Evolutionary conservation across 2,888 invertebrate species (phyloP), one percentile per base, ranked within the genome.

Genomic region (Conchocele bisecta): DNA sequence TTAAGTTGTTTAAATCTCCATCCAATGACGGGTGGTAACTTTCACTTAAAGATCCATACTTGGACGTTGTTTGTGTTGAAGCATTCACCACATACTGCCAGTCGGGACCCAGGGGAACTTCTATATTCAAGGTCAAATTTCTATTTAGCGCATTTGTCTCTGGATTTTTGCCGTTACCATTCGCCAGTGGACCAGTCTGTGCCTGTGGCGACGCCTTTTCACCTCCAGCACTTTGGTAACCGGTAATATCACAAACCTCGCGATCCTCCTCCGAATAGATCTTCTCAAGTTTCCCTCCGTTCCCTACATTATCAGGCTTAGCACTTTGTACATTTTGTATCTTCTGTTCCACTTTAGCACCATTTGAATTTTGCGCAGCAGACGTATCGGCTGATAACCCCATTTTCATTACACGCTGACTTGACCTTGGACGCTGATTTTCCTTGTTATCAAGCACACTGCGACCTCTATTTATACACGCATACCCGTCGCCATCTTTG

Each of bases 161-260:
- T 57, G 31, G 57, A 22, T 42, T 68, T 61, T 39, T 66, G 35
- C 15, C 17, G 20, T 51, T 31, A 22, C 51, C 51, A n/a, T 51
- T 51, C 22, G 17, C 33, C 22, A 51, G 20, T n/a, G n/a, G n/a
- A n/a, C n/a, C n/a, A n/a, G n/a, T n/a, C n/a, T n/a, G n/a, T n/a
- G n/a, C n/a, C n/a, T 20, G 57, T 20, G 65, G 63, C 41, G 69
- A 69, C 50, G 68, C 41, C 26, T 46, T 56, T 33, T 44, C 56
- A 17, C 46, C 60, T 13, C 63, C 57, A 37, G 50, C 59, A 58
- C 61, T 61, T n/a, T 70, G 66, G 50, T 33, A 76, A 58, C 76
- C 76, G 11, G 83, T 87, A 17, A 87, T 81, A 70, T 83, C 78
- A 72, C 83, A 81, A 46, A 87, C 87, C 69, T 87, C 87, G 22